phyloP scores from a whole-genome alignment of 2,888 invertebrate species.

The Aricia artaxerxes region DNA sequence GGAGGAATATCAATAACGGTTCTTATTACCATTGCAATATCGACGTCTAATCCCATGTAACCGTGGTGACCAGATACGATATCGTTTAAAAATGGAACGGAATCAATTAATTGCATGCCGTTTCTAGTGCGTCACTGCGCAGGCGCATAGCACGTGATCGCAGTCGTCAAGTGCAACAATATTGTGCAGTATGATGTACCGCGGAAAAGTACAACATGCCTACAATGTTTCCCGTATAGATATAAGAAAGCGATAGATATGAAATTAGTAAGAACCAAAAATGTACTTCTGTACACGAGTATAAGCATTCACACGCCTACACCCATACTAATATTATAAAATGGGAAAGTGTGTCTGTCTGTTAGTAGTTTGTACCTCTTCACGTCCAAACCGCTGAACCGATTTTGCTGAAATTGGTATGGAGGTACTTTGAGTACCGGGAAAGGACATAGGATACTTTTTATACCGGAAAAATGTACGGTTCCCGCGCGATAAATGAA shows the following conservation, averaged over 20 bases:
- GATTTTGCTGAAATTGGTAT: too few relatives aligned
- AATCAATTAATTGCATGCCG: conserved; percentile 27
- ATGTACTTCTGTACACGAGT: background rate
- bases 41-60: background rate
- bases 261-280: background rate
- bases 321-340: background rate
- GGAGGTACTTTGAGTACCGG: too few relatives aligned
- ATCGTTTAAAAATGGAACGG: conserved; percentile 11
- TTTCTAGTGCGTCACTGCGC: conserved; percentile 29
- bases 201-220: conserved; percentile 1
- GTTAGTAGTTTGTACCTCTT: background rate
- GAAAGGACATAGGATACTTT: too few relatives aligned
- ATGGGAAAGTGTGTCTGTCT: too few relatives aligned
- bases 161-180: conserved; percentile 19
- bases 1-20: background rate
- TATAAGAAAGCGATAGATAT: background rate
- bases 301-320: background rate
- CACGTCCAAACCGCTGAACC: too few relatives aligned
- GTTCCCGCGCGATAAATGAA: too few relatives aligned
- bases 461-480: too few relatives aligned
- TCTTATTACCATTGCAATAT: background rate
- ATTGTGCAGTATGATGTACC: background rate
- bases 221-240: background rate
- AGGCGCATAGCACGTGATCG: conserved; percentile 13
- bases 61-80: conserved; percentile 9